These are phyloP conservation scores for Benthosema pterotum DNA, from an alignment of 2,797 vertebrate genomes.

Conservation along the genomic window DNA sequence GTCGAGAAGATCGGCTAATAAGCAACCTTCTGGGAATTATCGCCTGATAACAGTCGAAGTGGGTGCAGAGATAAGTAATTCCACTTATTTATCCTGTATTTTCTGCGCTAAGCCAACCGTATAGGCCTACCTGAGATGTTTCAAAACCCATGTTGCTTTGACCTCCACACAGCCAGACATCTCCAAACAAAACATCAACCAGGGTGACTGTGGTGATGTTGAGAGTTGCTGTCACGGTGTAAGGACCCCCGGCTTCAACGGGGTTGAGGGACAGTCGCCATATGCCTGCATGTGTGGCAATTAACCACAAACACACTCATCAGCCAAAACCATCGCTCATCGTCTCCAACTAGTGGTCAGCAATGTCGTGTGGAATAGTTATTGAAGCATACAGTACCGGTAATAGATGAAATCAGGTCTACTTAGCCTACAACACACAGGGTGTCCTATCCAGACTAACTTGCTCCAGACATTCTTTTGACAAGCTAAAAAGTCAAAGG, in stretches of 20 bases:
- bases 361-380: too few relatives aligned
- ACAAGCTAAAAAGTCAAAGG: too few relatives aligned
- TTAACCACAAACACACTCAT: not conserved
- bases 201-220: conserved; percentile 47
- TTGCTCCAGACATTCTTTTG: too few relatives aligned
- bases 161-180: conserved; percentile 93
- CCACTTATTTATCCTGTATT: too few relatives aligned
- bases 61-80: too few relatives aligned
- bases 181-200: conserved; percentile 88
- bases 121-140: conserved; percentile 77
- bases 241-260: conserved; percentile 84
- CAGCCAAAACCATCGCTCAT: not conserved
- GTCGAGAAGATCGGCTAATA: too few relatives aligned
- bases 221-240: conserved; percentile 67
- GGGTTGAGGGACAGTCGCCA: conserved; percentile 85
- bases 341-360: not conserved
- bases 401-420: too few relatives aligned
- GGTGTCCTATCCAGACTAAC: too few relatives aligned
- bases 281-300: conserved; percentile 46
- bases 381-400: too few relatives aligned
- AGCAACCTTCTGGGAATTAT: too few relatives aligned
- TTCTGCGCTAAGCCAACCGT: not conserved
- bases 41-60: too few relatives aligned
- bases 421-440: too few relatives aligned
- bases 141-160: conserved; percentile 96